Base-by-base conservation (phyloP, 2,113 vertebrate genomes). In the Phainopepla nitens region DNA sequence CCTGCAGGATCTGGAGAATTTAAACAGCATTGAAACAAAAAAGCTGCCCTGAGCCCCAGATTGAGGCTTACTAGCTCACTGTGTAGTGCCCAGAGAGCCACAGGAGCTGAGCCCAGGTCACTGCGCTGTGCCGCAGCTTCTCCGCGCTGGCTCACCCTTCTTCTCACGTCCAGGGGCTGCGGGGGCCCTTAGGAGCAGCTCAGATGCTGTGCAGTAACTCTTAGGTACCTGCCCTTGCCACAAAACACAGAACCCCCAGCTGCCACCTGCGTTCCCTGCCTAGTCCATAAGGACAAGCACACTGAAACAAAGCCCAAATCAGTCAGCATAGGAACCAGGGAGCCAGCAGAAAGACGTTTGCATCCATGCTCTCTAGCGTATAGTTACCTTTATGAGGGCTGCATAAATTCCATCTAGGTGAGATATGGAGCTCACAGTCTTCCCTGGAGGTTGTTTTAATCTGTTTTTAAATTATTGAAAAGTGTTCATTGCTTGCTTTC, bases 61-160 rank as follows among this genome's bases (percentile, higher is more conserved):
- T 0, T 13, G 44, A 24, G 41, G 35, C 3, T 83, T 12, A 19
- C 77, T 44, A 56, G n/a, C 11, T 6, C 22, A 15, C 13, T 0
- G 0, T 19, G 61, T 3, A 19, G 31, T 13, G 56, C 16, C 0
- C 31, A 41, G 54, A 4, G 24, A 7, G n/a, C 19, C 31, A 28
- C 35, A 64, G 78, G 39, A 31, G 9, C 11, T 6, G 66, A 82
- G 53, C 76, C 49, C n/a, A 3, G n/a, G 41, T 23, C n/a, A 12
- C 49, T 1, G 41, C 9, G 13, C 7, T 4, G 31, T 15, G 50
- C 29, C 0, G 0, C 36, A 27, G 62, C 9, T 31, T 29, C 66
- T 53, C 68, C 0, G 1, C 0, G 0, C 81, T 27, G 25, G 11
- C 0, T 0, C 18, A 9, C 3, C 18, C 64, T 49, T 18, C 62